Evolutionary conservation across 1,140 invertebrate species (phyloP), one percentile per base, ranked within the genome.

Genomic region (Plodia interpunctella): DNA sequence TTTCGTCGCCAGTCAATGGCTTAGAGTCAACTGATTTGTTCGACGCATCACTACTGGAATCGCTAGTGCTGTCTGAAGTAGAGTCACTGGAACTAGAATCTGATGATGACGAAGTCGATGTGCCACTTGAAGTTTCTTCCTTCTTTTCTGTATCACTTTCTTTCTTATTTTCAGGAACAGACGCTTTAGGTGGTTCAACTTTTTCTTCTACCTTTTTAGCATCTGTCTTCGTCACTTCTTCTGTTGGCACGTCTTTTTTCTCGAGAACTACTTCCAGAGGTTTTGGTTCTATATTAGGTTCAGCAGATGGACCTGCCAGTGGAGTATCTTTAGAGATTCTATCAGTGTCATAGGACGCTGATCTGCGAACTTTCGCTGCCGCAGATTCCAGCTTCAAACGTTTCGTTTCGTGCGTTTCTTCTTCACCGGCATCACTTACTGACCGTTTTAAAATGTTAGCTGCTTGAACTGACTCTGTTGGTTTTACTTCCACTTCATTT

Each of bases 361-460:
- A 87, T 65, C 85, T 62, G 58, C 78, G 73, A 21, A 86, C 75
- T 78, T 87, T 89, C n/a, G 83, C 83, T n/a, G 87, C 83, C 0
- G 82, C 83, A n/a, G 78, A 65, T 74, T 89, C 87, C 57, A 80
- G 55, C 60, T 89, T 89, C 10, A 81, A 59, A 63, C 70, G 77
- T 68, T 87, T 89, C 4, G 70, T 74, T 75, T 89, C 84, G 18
- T 73, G 58, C 15, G 76, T 85, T 21, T 85, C 82, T 60, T 87
- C 83, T 72, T 89, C 87, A 6, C 87, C 85, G 0, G 78, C 82
- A 35, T 89, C 84, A 62, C 87, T 89, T 9, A 86, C 67, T 17
- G 87, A 88, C 19, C 87, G 72, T 66, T 89, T 89, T 0, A 88
- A 65, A 53, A 88, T 89, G 72, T 88, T 89, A 5, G 80, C 85